Base-by-base conservation (phyloP, 2,797 vertebrate genomes). In the Anniella stebbinsi region DNA sequence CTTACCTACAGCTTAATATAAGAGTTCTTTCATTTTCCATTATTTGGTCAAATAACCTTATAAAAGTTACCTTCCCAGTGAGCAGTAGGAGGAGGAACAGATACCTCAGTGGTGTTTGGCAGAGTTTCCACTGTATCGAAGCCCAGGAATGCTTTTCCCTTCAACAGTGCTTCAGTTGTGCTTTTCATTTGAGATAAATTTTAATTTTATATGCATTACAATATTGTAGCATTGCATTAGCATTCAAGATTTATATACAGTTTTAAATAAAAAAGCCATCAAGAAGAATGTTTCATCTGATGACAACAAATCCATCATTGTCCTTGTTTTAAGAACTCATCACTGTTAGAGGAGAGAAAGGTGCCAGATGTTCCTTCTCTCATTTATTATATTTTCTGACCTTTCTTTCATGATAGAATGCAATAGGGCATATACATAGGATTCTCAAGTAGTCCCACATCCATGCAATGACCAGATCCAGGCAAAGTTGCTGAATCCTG, bases 31-130 rank as follows among this genome's bases (percentile, higher is more conserved):
- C 69, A 86, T 73, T 73, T 73, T 73, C 73, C 84, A 72, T 28
- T 72, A 51, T 70, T 54, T 30, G 73, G 93, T 60, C 84, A 92
- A 25, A 21, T 85, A 81, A 28, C 73, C 70, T 92, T 80, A 81
- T 67, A 81, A 91, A 81, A 72, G 33, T 0, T 11, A 1, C 84
- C 88, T 66, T 18, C 67, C 8, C 4, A 2, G 33, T 6, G 12
- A 87, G 81, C 66, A 54, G 86, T 69, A 4, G 18, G 73, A 87
- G 45, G n/a, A 51, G 45, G 45, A 45, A 80, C 21, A 80, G 45
- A 3, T 13, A 80, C 48, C 13, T 69, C 38, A 67, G 54, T 36
- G 4, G 23, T 2, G 90, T 81, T 92, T 36, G 75, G 60, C 25
- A 57, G 3, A 12, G 4, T 36, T 87, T 88, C 73, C 18, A 0